phyloP scores from a whole-genome alignment of 2,888 invertebrate species.

The Druceiella hillmani region DNA sequence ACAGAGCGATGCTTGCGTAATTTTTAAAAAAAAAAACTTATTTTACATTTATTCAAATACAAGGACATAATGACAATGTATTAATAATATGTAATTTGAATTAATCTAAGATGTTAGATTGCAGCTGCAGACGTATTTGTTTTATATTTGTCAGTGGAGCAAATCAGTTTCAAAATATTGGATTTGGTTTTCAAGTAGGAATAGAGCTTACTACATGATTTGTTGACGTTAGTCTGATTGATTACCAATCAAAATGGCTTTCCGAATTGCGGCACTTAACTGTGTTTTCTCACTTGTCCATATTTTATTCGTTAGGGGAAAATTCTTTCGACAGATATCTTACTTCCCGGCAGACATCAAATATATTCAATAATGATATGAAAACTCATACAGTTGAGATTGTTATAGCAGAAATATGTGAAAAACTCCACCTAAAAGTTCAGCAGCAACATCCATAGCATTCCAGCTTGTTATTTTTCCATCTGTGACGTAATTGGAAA shows the following conservation, averaged over 20 bases:
- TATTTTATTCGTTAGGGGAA: constrained; percentile 17
- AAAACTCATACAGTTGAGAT: constrained; percentile 17
- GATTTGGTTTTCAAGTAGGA: constrained; percentile 18
- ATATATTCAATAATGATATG: constrained; percentile 17
- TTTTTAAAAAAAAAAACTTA: constrained; percentile 8
- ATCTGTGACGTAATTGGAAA: constrained; percentile 25
- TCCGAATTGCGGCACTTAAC: constrained; percentile 20
- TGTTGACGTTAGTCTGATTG: constrained; percentile 17
- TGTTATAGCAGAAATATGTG: constrained; percentile 16
- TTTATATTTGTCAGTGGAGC: constrained; percentile 16
- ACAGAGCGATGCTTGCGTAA: constrained; percentile 7
- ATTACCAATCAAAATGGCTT: constrained; percentile 21
- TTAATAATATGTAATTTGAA: no score
- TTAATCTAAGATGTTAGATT: no score
- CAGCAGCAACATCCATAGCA: constrained; percentile 25
- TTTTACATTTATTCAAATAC: constrained; percentile 9
- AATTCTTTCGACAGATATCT: constrained; percentile 15
- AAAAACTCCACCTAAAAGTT: constrained; percentile 25
- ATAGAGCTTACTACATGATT: constrained; percentile 16
- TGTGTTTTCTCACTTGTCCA: constrained; percentile 22
- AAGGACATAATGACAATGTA: no score
- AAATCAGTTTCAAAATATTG: constrained; percentile 16
- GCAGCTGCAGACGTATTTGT: no score
- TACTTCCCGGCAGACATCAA: constrained; percentile 15
- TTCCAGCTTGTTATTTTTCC: constrained; percentile 28